A percentile compares a stretch with the other conserved stretches of the same genome.
Evolutionary conservation across 2,113 vertebrate species (phyloP).

Genomic region (Dipodomys stephensi): DNA sequence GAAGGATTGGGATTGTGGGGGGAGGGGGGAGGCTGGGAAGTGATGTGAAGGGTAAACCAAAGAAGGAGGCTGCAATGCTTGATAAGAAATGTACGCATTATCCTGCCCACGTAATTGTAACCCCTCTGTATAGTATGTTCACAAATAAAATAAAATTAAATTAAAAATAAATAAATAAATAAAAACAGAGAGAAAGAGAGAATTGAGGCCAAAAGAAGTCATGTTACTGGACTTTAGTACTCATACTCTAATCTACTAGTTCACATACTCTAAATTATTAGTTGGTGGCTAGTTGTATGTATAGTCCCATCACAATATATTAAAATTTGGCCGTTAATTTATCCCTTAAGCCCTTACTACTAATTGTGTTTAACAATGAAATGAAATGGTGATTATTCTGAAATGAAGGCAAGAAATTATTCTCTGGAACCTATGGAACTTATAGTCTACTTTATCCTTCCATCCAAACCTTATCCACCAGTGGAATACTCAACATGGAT

Average conservation of each 20-base stretch:
- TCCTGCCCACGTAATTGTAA: too few species aligned
- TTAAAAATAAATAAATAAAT: too few species aligned
- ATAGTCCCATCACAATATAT: constrained; percentile 17
- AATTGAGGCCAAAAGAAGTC: background rate
- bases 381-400: background rate
- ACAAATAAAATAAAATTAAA: too few species aligned
- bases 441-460: background rate
- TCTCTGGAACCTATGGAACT: background rate
- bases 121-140: too few species aligned
- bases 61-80: too few species aligned
- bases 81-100: too few species aligned
- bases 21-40: too few species aligned
- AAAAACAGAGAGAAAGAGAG: background rate
- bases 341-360: constrained; percentile 7
- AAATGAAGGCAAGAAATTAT: constrained; percentile 27
- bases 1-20: too few species aligned
- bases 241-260: too few species aligned
- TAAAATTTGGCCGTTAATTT: constrained; percentile 14
- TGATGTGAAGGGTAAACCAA: too few species aligned
- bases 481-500: background rate
- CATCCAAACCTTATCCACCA: background rate
- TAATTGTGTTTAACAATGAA: background rate
- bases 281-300: background rate
- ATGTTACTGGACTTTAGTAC: background rate
- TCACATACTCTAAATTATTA: background rate